These are phyloP conservation scores for Mandrillus leucophaeus DNA, from an alignment of 2,113 vertebrate genomes.

Conservation along the genomic window DNA sequence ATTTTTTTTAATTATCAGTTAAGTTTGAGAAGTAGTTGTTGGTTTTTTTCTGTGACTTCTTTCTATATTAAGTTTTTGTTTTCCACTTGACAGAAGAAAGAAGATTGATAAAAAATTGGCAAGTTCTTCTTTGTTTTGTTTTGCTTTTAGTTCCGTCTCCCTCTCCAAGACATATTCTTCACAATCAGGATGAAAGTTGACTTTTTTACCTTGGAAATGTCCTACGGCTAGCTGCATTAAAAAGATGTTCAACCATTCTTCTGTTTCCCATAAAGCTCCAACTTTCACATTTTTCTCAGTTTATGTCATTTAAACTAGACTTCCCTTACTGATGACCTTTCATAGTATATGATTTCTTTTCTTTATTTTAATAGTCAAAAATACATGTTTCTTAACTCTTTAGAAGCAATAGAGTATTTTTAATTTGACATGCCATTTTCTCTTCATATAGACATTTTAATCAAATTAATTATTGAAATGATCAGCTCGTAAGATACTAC, in stretches of 20 bases:
- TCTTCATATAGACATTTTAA: neutral
- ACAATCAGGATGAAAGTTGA: neutral
- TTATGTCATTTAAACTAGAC: neutral
- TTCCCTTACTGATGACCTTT: neutral
- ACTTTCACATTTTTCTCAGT: neutral
- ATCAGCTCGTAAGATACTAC: neutral
- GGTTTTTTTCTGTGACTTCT: neutral
- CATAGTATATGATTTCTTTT: neutral
- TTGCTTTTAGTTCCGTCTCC: neutral
- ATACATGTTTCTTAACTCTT: neutral
- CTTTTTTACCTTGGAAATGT: neutral
- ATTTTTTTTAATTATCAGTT: neutral
- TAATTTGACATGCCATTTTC: neutral
- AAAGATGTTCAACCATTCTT: neutral
- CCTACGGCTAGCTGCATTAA: neutral
- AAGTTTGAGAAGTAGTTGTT: neutral
- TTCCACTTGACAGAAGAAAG: neutral
- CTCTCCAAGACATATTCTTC: neutral
- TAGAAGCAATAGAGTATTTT: neutral
- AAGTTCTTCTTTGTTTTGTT: neutral
- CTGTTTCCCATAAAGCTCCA: neutral
- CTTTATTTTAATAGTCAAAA: neutral
- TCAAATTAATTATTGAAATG: neutral
- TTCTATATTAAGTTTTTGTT: neutral
- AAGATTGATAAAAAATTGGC: neutral